Percentiles rank a stretch among this genome's conserved stretches.
Evolutionary conservation across 1,140 invertebrate genomes (phyloP).

Genomic region (Drosophila truncata): DNA sequence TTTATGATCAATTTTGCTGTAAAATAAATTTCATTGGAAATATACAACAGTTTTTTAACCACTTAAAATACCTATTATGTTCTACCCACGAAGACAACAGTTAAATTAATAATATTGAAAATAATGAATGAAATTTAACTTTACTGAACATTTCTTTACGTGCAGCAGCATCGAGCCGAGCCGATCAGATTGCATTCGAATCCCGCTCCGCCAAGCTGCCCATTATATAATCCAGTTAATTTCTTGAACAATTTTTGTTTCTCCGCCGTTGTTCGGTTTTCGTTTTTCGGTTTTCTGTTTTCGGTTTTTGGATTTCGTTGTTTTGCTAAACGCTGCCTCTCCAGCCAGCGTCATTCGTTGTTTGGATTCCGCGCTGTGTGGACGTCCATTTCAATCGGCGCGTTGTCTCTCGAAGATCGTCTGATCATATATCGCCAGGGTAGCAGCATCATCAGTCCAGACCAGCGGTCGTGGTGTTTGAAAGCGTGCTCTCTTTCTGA

Average conservation of each 20-base stretch:
- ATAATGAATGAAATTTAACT: no score
- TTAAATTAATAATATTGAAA: no score
- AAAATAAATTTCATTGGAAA: no score
- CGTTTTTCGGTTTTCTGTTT: not conserved
- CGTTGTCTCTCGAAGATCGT: conserved; percentile 38
- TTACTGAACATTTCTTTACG: not conserved
- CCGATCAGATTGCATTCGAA: conserved; percentile 77
- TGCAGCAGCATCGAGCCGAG: conserved; percentile 51
- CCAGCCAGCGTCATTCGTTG: conserved; percentile 67
- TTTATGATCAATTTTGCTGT: no score
- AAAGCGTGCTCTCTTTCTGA: conserved; percentile 7
- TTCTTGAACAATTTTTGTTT: conserved; percentile 78
- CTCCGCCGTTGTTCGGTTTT: conserved; percentile 27
- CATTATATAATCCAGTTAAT: conserved; percentile 84
- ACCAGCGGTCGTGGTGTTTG: not conserved
- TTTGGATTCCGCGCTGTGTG: conserved; percentile 67
- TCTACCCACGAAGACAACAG: no score
- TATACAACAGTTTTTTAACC: no score
- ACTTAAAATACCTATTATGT: no score
- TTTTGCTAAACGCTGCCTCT: conserved; percentile 51
- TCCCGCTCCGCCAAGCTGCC: conserved; percentile 37
- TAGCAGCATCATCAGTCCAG: conserved; percentile 5
- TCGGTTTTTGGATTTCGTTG: conserved; percentile 50
- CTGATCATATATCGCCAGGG: conserved; percentile 7
- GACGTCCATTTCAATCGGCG: conserved; percentile 52